Base-by-base conservation (phyloP, 2,888 invertebrate genomes). In the Drosophila neotestacea region DNA sequence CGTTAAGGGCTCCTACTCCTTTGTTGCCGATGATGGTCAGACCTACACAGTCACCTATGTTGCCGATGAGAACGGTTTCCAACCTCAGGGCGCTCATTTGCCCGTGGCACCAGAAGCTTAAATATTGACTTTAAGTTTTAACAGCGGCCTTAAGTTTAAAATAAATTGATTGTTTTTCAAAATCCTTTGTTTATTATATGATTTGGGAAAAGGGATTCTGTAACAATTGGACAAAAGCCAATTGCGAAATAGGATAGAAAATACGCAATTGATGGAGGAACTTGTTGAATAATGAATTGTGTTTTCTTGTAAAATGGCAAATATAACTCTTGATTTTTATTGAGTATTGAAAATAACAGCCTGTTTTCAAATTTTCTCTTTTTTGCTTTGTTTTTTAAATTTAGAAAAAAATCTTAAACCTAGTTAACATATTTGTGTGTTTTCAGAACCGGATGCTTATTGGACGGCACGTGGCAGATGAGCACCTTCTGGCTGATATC, bases 1-100 rank as follows among this genome's bases (percentile, higher is more conserved):
- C 9, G 91, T 90, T 0, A 22, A 30, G 0, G 92, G 92, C 9
- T 54, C 72, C 4, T 91, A 91, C 91, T 85, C 91, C 1, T 94
- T 92, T 92, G 90, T 94, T 0, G 94, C 91, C 10, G 93, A 93
- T 48, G 94, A 95, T 79, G 94, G 94, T 6, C 91, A 93, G 7
- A 92, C 92, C 0, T 95, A 95, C 90, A 93, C 93, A 4, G 94
- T 95, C 59, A 94, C 47, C 70, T 92, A 91, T 52, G 9, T 88
- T 32, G 92, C 92, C 56, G 91, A 92, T 73, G 88, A 90, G 82
- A 91, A 92, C 55, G 92, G 92, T 74, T 92, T 85, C 89, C 93
- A 93, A 89, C 93, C 93, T 10, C 79, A 91, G 84, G 93, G 93
- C 27, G 93, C 92, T n/a, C 93, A 94, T 90, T 81, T 94, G 65